These are phyloP conservation scores for Drosophila maculinotata DNA, from an alignment of 2,888 invertebrate species.

Conservation along the genomic window DNA sequence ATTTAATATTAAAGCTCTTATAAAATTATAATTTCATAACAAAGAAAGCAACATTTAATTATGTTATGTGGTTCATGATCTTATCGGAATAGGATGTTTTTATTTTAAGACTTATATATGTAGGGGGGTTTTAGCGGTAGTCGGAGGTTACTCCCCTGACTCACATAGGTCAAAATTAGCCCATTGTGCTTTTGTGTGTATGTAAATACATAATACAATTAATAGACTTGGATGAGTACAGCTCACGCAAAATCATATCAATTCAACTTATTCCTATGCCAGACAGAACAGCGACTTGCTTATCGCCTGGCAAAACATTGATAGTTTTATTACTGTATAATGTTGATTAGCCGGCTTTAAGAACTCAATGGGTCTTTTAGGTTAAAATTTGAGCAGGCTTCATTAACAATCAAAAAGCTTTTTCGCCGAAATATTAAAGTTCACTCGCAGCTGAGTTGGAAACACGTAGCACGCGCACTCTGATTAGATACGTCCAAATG, in stretches of 20 bases:
- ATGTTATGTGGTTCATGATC: neutral
- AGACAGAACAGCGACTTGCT: constrained; percentile 4
- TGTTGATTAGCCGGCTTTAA: constrained; percentile 12
- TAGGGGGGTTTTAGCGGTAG: too few species aligned
- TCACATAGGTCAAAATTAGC: too few species aligned
- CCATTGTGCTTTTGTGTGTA: too few species aligned
- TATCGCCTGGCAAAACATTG: constrained; percentile 26
- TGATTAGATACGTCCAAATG: constrained; percentile 46
- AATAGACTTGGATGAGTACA: neutral
- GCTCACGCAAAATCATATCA: too few species aligned
- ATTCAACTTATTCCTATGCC: neutral
- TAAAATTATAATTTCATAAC: neutral
- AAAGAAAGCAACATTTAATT: neutral
- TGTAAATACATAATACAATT: too few species aligned
- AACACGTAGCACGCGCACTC: constrained; percentile 13
- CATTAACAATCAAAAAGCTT: constrained; percentile 5
- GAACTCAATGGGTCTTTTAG: constrained; percentile 8
- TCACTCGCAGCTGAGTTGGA: constrained; percentile 21
- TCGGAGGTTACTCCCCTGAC: too few species aligned
- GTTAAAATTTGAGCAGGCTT: constrained; percentile 7
- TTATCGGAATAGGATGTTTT: too few species aligned
- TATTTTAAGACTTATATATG: too few species aligned
- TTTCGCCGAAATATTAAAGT: constrained; percentile 31
- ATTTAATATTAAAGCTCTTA: neutral
- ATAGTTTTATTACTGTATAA: constrained; percentile 19